Conservation (phyloP, 2,888 invertebrate species). For the Hofmannophila pseudospretella region DNA sequence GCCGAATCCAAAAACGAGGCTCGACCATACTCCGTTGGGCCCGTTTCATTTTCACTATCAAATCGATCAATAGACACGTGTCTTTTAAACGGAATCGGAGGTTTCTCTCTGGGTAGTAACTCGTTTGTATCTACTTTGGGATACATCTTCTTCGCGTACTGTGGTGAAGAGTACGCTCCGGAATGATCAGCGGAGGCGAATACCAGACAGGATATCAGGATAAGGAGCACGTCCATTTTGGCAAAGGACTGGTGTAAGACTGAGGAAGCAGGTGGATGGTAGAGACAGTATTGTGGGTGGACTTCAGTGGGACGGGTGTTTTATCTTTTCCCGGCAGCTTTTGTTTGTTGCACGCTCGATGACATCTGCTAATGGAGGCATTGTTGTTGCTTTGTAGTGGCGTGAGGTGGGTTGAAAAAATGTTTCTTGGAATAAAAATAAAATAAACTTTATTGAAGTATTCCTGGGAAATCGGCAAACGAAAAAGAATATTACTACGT, state of each 20-base stretch:
- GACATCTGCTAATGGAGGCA: slow-evolving; percentile 68
- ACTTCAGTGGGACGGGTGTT: slow-evolving; percentile 44
- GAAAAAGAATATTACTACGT: too few relatives aligned
- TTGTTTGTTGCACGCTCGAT: slow-evolving; percentile 73
- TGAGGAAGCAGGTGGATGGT: slow-evolving; percentile 52
- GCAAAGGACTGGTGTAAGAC: slow-evolving; percentile 20
- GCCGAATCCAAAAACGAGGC: slow-evolving; percentile 60
- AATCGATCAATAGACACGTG: slow-evolving; percentile 41
- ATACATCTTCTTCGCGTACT: slow-evolving; percentile 72
- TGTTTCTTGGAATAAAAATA: too few relatives aligned
- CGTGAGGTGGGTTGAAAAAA: too few relatives aligned
- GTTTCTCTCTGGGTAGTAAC: slow-evolving; percentile 54
- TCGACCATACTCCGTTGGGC: slow-evolving; percentile 39
- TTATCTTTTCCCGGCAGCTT: slow-evolving; percentile 68
- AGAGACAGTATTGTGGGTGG: slow-evolving; percentile 44
- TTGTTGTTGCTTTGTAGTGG: slow-evolving; percentile 59
- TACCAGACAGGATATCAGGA: slow-evolving; percentile 32
- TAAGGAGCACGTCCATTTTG: slow-evolving; percentile 49
- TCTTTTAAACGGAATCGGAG: slow-evolving; percentile 40
- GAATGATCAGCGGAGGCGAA: slow-evolving; percentile 50
- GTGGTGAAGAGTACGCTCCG: slow-evolving; percentile 73
- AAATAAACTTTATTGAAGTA: too few relatives aligned
- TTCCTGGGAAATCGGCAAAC: too few relatives aligned
- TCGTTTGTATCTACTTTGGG: slow-evolving; percentile 53
- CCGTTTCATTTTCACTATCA: slow-evolving; percentile 48